Evolutionary conservation across 2,797 vertebrate species (phyloP).

Genomic region (Falco naumanni): DNA sequence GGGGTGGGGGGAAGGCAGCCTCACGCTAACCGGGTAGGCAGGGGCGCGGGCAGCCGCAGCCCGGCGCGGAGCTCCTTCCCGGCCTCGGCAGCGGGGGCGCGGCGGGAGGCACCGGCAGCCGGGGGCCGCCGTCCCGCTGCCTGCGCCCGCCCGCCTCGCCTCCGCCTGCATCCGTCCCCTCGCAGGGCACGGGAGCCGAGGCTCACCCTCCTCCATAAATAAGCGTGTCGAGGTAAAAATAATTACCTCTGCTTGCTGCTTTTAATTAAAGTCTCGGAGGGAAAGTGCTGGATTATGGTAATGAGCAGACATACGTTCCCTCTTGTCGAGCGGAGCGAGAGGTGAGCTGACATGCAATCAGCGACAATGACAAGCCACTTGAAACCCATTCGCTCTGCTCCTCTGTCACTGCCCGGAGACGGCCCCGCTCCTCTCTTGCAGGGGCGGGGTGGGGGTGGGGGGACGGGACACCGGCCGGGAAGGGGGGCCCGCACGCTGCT

Average conservation of each 20-base stretch:
- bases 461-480: too few species aligned
- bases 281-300: constrained; percentile 95
- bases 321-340: constrained; percentile 84
- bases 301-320: constrained; percentile 89
- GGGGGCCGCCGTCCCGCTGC: neutral
- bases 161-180: constrained; percentile 31
- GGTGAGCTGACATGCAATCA: constrained; percentile 84
- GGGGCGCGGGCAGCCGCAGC: neutral
- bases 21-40: neutral
- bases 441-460: neutral
- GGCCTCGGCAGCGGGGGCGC: neutral
- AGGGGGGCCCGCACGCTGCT: neutral
- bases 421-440: constrained; percentile 15
- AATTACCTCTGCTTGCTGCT: constrained; percentile 91
- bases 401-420: constrained; percentile 50
- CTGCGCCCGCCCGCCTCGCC: constrained; percentile 31
- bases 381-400: constrained; percentile 83
- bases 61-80: neutral
- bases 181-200: constrained; percentile 62
- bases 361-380: constrained; percentile 84
- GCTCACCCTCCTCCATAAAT: constrained; percentile 77
- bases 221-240: constrained; percentile 81
- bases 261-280: constrained; percentile 96
- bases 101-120: neutral
- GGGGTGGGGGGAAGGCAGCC: neutral